These are phyloP conservation scores for Rhagonycha fulva DNA, from an alignment of 2,888 invertebrate species.

Conservation along the genomic window DNA sequence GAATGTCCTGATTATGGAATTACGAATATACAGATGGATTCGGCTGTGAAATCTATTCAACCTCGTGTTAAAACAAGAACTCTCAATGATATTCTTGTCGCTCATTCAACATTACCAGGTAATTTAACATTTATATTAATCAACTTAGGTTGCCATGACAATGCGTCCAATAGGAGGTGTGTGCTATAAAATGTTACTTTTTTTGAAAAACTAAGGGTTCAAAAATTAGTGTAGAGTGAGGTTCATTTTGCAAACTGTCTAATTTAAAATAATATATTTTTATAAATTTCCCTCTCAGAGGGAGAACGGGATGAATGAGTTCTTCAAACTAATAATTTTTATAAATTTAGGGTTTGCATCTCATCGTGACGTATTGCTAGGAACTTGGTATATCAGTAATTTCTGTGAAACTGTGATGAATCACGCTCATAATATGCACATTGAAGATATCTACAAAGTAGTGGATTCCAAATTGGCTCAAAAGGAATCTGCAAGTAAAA, in stretches of 20 bases:
- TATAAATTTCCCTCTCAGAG: too few species aligned
- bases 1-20: constrained; percentile 40
- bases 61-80: constrained; percentile 41
- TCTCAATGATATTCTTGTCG: constrained; percentile 64
- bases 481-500: constrained; percentile 46
- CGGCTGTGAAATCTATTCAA: neutral
- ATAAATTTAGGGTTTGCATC: constrained; percentile 59
- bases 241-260: too few species aligned
- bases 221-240: too few species aligned
- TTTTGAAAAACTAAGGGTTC: too few species aligned
- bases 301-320: too few species aligned
- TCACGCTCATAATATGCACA: constrained; percentile 63
- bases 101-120: constrained; percentile 65
- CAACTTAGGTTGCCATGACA: neutral
- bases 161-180: too few species aligned
- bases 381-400: constrained; percentile 73
- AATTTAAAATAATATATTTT: too few species aligned
- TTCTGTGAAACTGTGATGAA: constrained; percentile 68
- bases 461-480: constrained; percentile 59
- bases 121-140: neutral
- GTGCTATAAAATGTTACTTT: too few species aligned
- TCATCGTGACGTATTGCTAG: constrained; percentile 61
- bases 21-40: constrained; percentile 32
- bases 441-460: constrained; percentile 66
- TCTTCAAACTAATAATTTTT: neutral